Percentiles rank a stretch among this genome's conserved stretches.
Evolutionary conservation across 2,888 invertebrate genomes (phyloP).

Genomic region (Agrotis clavis): DNA sequence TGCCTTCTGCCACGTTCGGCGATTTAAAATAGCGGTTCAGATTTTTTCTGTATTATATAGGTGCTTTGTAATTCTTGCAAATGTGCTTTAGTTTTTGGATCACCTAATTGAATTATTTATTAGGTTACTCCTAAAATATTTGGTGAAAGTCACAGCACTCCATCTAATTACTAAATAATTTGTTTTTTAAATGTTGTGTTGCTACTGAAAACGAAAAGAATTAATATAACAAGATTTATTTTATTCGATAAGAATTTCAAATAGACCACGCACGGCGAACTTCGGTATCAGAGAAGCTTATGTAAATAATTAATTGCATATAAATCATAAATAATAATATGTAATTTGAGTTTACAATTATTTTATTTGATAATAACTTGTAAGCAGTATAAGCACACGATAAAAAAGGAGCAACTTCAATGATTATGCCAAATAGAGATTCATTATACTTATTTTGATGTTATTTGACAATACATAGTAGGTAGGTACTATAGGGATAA

Average conservation of each 20-base stretch:
- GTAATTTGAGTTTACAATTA: constrained; percentile 1
- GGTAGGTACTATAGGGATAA: too few species aligned
- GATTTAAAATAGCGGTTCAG: too few species aligned
- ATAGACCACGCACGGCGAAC: too few species aligned
- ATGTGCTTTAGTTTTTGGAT: constrained; percentile 54
- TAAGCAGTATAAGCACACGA: constrained; percentile 34
- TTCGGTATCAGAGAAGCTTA: too few species aligned
- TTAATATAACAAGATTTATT: background rate
- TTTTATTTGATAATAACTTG: constrained; percentile 58
- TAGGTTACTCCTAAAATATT: constrained; percentile 38
- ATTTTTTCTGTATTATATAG: too few species aligned
- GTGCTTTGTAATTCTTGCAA: background rate
- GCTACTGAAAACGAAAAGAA: constrained; percentile 5
- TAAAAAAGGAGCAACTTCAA: constrained; percentile 55
- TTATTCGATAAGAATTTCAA: too few species aligned
- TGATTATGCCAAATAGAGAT: constrained; percentile 46
- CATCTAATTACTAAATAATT: constrained; percentile 60
- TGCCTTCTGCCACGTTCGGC: too few species aligned
- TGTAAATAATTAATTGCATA: too few species aligned
- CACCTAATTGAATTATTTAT: constrained; percentile 61
- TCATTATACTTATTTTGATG: constrained; percentile 58
- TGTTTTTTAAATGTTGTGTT: constrained; percentile 40
- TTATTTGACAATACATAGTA: constrained; percentile 33
- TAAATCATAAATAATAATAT: too few species aligned
- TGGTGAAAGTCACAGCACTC: constrained; percentile 59